Evolutionary conservation across 2,888 invertebrate species (phyloP).

Genomic region (Tuberolachnus salignus): DNA sequence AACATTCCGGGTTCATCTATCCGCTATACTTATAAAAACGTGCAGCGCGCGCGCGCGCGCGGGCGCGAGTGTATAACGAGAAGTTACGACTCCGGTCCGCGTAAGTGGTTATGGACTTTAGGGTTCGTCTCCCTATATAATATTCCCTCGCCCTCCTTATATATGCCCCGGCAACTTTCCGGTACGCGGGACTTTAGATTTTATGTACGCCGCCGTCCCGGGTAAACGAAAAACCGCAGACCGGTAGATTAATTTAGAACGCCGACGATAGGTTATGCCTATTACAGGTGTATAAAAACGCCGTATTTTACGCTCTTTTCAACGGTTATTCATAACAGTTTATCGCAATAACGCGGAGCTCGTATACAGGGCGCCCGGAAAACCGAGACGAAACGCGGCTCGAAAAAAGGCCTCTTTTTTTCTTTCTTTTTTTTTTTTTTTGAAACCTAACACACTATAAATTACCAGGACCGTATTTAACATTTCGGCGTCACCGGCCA

Average conservation of each 20-base stretch:
- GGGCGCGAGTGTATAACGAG: slow-evolving; percentile 39
- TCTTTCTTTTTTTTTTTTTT: too few relatives aligned
- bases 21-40: slow-evolving; percentile 28
- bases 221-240: not conserved
- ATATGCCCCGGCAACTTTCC: not conserved
- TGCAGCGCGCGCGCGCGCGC: slow-evolving; percentile 22
- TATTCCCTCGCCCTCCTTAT: not conserved
- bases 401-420: too few relatives aligned
- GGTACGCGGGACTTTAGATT: not conserved
- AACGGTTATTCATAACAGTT: too few relatives aligned
- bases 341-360: too few relatives aligned
- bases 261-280: not conserved
- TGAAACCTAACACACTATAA: too few relatives aligned
- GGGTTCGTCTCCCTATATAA: not conserved
- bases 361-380: too few relatives aligned
- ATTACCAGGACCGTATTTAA: too few relatives aligned
- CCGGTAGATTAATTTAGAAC: slow-evolving; percentile 11
- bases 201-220: not conserved
- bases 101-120: slow-evolving; percentile 47
- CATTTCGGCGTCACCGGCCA: too few relatives aligned
- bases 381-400: too few relatives aligned
- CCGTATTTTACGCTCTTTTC: not conserved
- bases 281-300: not conserved
- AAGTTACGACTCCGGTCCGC: slow-evolving; percentile 32
- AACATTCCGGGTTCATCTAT: slow-evolving; percentile 52